Evolutionary conservation across 2,797 vertebrate species (phyloP).

Genomic region (Pygocentrus nattereri): DNA sequence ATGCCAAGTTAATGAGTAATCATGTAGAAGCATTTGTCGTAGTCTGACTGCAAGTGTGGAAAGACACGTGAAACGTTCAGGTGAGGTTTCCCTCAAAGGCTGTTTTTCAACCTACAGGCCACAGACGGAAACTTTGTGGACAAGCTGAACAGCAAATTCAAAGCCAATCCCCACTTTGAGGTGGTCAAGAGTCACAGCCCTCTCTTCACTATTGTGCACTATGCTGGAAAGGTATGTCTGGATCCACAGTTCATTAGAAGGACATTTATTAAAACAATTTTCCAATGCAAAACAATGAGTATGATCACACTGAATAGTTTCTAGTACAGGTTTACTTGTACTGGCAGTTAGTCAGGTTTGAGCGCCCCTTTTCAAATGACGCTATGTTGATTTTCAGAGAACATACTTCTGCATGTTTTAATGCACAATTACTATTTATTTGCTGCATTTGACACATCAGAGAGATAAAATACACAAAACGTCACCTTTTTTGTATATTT

Average conservation of each 20-base stretch:
- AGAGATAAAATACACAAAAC: too few species aligned
- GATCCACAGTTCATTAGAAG: background rate
- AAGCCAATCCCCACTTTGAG: slow-evolving; percentile 71
- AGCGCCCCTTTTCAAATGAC: too few species aligned
- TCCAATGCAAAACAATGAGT: too few species aligned
- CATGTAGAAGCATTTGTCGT: background rate
- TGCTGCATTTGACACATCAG: too few species aligned
- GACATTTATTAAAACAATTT: too few species aligned
- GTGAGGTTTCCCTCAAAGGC: background rate
- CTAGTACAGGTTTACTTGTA: too few species aligned
- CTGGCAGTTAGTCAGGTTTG: too few species aligned
- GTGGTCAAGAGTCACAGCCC: slow-evolving; percentile 65
- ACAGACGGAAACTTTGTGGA: slow-evolving; percentile 80
- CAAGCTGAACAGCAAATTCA: slow-evolving; percentile 78
- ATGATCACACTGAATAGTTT: too few species aligned
- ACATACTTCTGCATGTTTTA: too few species aligned
- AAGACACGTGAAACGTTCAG: background rate
- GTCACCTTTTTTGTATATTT: too few species aligned
- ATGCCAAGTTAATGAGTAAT: background rate
- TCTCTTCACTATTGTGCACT: slow-evolving; percentile 77
- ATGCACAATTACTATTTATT: too few species aligned
- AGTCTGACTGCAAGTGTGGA: background rate
- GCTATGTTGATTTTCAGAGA: too few species aligned
- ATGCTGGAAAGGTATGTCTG: slow-evolving; percentile 78
- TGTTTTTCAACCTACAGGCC: slow-evolving; percentile 67